Conservation (phyloP, 1,140 invertebrate genomes). For the Nebria ingens region DNA sequence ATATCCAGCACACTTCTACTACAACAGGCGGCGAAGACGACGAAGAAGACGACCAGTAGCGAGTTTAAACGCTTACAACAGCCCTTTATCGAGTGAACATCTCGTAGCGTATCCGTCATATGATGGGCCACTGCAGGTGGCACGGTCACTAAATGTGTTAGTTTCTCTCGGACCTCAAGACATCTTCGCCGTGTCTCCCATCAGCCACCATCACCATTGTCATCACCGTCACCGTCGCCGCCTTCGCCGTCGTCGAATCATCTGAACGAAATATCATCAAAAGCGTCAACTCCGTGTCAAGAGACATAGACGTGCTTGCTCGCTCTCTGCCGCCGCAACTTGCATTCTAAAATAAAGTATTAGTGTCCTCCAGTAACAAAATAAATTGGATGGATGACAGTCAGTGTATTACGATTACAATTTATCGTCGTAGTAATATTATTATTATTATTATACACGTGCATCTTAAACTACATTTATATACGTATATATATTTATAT, state of each 20-base stretch:
- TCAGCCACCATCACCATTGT: neutral
- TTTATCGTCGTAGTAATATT: too few relatives aligned
- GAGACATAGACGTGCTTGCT: too few relatives aligned
- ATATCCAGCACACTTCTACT: too few relatives aligned
- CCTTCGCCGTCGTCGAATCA: neutral
- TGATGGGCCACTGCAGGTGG: constrained; percentile 6
- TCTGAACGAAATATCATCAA: neutral
- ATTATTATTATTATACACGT: too few relatives aligned
- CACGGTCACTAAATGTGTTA: neutral
- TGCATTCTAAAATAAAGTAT: constrained; percentile 1
- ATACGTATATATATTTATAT: too few relatives aligned
- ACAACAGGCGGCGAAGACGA: neutral
- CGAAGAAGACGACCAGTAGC: constrained; percentile 4
- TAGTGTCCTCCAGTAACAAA: constrained; percentile 4
- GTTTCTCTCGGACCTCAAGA: neutral
- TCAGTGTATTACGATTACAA: too few relatives aligned
- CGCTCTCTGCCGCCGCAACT: neutral
- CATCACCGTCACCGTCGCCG: neutral
- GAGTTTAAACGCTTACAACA: neutral
- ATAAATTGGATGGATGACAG: neutral
- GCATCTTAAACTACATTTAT: too few relatives aligned
- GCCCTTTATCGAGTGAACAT: neutral
- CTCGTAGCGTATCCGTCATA: neutral
- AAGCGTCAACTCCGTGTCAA: neutral
- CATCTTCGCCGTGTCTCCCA: neutral